Conservation (phyloP, 2,888 invertebrate species). For the Melanchra persicariae region DNA sequence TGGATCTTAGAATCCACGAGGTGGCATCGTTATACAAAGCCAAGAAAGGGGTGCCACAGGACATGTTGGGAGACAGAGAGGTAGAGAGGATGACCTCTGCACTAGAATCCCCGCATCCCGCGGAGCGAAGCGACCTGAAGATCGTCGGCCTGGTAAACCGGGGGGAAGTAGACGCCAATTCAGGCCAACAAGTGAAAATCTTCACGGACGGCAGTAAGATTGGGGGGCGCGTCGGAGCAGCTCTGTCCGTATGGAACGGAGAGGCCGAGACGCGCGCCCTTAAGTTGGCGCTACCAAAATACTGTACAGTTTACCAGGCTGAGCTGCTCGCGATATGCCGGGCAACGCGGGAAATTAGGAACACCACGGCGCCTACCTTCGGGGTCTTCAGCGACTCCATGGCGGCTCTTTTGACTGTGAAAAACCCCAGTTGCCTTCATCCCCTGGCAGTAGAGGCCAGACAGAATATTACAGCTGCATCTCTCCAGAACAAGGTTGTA, state of each 20-base stretch:
- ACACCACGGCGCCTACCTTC: too few species aligned
- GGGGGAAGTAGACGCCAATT: not conserved
- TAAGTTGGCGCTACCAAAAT: not conserved
- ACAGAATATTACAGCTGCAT: too few species aligned
- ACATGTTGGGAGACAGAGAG: not conserved
- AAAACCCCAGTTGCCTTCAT: too few species aligned
- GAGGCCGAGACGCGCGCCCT: not conserved
- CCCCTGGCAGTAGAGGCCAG: too few species aligned
- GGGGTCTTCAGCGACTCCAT: too few species aligned
- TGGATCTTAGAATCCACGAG: not conserved
- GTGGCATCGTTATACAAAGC: not conserved
- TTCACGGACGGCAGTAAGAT: not conserved
- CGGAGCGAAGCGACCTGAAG: not conserved
- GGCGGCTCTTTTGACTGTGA: too few species aligned
- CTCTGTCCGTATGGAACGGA: not conserved
- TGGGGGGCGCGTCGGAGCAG: not conserved
- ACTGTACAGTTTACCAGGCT: slow-evolving; percentile 10
- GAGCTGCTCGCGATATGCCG: too few species aligned
- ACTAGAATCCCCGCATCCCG: not conserved
- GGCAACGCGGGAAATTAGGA: too few species aligned
- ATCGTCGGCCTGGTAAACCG: not conserved
- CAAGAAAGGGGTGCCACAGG: not conserved
- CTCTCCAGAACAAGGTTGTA: too few species aligned
- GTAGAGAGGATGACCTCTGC: not conserved
- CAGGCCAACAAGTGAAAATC: not conserved